phyloP scores from a whole-genome alignment of 23 tunicate genomes.

The Aplidium turbinatum region DNA sequence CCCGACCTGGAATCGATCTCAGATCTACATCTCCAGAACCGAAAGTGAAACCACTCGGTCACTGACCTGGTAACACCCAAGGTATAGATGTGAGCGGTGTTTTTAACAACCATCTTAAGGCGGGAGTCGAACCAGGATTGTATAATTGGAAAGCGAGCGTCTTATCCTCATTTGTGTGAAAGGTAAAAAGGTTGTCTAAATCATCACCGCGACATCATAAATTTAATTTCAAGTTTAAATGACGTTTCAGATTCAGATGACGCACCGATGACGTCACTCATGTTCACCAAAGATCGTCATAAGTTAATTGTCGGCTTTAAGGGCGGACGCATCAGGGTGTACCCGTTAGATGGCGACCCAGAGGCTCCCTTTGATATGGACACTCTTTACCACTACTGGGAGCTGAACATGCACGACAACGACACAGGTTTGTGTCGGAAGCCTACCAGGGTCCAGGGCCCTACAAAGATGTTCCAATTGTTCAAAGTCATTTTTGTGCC shows the following conservation, averaged over 20 bases:
- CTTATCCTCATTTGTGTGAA: no score
- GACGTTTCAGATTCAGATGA: conserved; percentile 52
- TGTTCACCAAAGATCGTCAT: conserved; percentile 43
- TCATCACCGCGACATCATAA: no score
- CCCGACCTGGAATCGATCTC: no score
- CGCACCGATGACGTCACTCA: conserved; percentile 60
- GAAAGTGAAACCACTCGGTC: no score
- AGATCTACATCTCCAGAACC: no score
- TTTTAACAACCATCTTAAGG: no score
- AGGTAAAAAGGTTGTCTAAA: no score
- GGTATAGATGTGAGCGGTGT: no score
- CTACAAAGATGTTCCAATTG: neutral
- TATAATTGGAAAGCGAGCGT: no score
- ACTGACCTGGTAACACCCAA: no score
- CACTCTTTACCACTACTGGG: conserved; percentile 51
- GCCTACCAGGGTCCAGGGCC: no score
- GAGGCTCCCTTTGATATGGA: conserved; percentile 59
- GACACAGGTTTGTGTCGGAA: conserved; percentile 46
- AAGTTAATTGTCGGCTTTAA: conserved; percentile 73
- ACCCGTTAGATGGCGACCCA: conserved; percentile 68
- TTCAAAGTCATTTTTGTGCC: neutral
- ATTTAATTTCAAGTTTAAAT: neutral
- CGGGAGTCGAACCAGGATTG: no score
- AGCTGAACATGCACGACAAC: conserved; percentile 90
- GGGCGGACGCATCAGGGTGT: conserved; percentile 74